A percentile compares a stretch with the other conserved stretches of the same genome.
Evolutionary conservation across 1,140 invertebrate species (phyloP).

Genomic region (Achatina immaculata): DNA sequence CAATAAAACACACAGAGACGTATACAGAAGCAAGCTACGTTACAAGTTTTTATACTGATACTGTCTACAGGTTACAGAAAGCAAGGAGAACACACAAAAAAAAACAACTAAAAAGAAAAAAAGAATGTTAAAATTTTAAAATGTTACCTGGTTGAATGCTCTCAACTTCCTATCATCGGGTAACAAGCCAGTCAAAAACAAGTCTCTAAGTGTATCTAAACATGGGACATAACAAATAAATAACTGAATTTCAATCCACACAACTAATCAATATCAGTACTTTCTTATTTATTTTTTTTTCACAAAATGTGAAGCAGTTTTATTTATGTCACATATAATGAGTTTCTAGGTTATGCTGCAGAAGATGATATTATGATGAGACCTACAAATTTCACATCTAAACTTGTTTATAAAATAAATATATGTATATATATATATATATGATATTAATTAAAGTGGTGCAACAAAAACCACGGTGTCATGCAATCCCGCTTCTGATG

Average conservation of each 20-base stretch:
- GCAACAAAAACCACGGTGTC: too few relatives aligned
- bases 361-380: too few relatives aligned
- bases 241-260: slow-evolving; percentile 23
- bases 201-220: slow-evolving; percentile 80
- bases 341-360: too few relatives aligned
- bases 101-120: background rate
- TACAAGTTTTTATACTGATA: background rate
- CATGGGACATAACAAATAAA: slow-evolving; percentile 53
- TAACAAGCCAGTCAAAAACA: slow-evolving; percentile 84
- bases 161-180: slow-evolving; percentile 79
- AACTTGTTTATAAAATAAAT: too few relatives aligned
- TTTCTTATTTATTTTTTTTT: too few relatives aligned
- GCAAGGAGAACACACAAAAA: background rate
- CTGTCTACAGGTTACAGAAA: background rate
- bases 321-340: too few relatives aligned
- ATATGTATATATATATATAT: too few relatives aligned
- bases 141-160: slow-evolving; percentile 77
- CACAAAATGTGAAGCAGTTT: too few relatives aligned
- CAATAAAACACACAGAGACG: background rate
- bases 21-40: background rate
- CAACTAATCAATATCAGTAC: too few relatives aligned
- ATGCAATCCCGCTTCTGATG: too few relatives aligned
- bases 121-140: slow-evolving; percentile 9
- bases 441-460: too few relatives aligned
- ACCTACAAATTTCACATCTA: too few relatives aligned